Evolutionary conservation across 1,140 invertebrate species (phyloP).

Genomic region (Zaprionus lachaisei): DNA sequence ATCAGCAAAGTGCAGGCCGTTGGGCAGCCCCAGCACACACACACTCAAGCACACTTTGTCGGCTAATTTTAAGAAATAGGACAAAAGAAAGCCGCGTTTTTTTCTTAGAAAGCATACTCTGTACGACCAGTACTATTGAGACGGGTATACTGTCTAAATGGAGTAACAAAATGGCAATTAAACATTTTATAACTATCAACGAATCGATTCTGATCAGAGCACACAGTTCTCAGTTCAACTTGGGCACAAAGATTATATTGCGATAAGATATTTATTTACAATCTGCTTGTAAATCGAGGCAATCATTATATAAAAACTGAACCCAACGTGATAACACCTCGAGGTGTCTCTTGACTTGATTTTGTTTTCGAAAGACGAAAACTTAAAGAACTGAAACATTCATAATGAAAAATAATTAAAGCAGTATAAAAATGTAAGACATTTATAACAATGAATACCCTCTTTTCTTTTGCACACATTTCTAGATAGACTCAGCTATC

Average conservation of each 20-base stretch:
- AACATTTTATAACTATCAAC: no score
- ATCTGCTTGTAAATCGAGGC: not conserved
- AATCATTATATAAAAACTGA: not conserved
- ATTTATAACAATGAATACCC: no score
- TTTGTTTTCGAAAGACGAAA: no score
- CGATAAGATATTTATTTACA: not conserved
- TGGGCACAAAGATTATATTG: not conserved
- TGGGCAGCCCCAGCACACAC: conserved; percentile 12
- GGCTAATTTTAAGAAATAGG: conserved; percentile 18
- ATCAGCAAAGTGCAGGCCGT: conserved; percentile 36
- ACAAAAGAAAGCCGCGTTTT: conserved; percentile 14
- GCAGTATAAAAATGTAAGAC: no score
- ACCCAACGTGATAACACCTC: not conserved
- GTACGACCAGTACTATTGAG: not conserved
- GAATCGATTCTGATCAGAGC: no score
- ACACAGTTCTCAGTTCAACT: no score
- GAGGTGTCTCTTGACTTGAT: not conserved
- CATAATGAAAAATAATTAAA: no score
- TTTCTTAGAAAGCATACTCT: conserved; percentile 9
- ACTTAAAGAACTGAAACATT: no score
- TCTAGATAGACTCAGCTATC: no score
- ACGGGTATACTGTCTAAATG: no score
- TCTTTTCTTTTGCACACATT: no score
- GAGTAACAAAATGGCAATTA: no score
- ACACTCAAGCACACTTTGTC: not conserved